phyloP scores from a whole-genome alignment of 2,797 vertebrate species.

The Enoplosus armatus region DNA sequence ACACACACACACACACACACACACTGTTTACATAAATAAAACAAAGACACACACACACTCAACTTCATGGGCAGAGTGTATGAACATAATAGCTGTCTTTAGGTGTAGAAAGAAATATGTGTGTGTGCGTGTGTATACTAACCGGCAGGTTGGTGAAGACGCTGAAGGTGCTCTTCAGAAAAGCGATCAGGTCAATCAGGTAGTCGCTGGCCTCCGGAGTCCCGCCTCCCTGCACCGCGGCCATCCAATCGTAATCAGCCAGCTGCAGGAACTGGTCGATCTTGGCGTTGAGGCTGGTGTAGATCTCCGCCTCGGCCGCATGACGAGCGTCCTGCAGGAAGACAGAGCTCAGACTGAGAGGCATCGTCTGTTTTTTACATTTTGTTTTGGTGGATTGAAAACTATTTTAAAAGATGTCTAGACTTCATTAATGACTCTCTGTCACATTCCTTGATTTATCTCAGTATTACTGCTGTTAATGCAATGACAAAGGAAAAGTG shows the following conservation, averaged over 20 bases:
- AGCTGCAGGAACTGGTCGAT: slow-evolving; percentile 99
- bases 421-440: neutral
- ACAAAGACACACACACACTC: neutral
- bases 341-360: neutral
- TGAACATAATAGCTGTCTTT: no score
- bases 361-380: no score
- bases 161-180: slow-evolving; percentile 94
- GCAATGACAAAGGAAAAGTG: neutral
- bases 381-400: no score
- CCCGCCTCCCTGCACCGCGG: slow-evolving; percentile 76
- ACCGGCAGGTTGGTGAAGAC: slow-evolving; percentile 98
- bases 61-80: no score
- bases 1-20: neutral
- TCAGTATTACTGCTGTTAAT: neutral
- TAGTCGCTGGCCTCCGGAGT: slow-evolving; percentile 89
- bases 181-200: slow-evolving; percentile 94
- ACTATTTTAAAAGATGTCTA: no score
- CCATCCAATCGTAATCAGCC: slow-evolving; percentile 95
- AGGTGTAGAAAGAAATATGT: no score
- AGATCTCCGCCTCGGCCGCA: slow-evolving; percentile 96
- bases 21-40: no score
- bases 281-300: slow-evolving; percentile 96
- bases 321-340: slow-evolving; percentile 91
- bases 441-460: neutral
- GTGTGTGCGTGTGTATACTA: slow-evolving; percentile 72